phyloP scores from a whole-genome alignment of 2,113 vertebrate species.

The Pterophyllum scalare region DNA sequence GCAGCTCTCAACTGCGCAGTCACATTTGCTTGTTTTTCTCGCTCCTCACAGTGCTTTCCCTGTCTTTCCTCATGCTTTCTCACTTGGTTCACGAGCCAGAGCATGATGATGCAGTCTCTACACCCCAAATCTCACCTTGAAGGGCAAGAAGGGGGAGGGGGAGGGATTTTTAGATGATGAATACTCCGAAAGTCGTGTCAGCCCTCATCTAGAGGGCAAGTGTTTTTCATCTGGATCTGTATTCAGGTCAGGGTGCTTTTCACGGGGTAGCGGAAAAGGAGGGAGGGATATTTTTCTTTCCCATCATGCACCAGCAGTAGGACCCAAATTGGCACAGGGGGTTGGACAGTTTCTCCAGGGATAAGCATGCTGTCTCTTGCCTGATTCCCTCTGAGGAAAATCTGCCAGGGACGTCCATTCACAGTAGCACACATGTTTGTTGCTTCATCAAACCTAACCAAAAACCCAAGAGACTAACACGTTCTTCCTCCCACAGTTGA shows the following conservation, averaged over 20 bases:
- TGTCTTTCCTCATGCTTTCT: conserved; percentile 42
- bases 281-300: conserved; percentile 72
- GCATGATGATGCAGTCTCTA: conserved; percentile 49
- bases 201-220: conserved; percentile 48
- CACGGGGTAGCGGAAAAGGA: conserved; percentile 48
- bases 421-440: conserved; percentile 31
- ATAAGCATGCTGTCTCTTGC: conserved; percentile 69
- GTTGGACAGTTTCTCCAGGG: conserved; percentile 73
- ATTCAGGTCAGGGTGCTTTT: conserved; percentile 81
- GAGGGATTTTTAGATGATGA: conserved; percentile 58
- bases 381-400: conserved; percentile 65
- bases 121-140: conserved; percentile 66
- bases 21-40: conserved; percentile 74
- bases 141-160: background rate
- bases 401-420: conserved; percentile 57
- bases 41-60: conserved; percentile 28
- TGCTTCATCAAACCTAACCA: conserved; percentile 43
- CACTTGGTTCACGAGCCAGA: conserved; percentile 43
- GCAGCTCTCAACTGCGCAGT: conserved; percentile 75
- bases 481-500: conserved; percentile 29
- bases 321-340: conserved; percentile 79
- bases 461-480: conserved; percentile 15
- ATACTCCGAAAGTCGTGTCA: conserved; percentile 55
- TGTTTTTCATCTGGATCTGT: conserved; percentile 70
- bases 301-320: conserved; percentile 79